Base-by-base conservation (phyloP, 2,113 vertebrate genomes). In the Nematolebias whitei region DNA sequence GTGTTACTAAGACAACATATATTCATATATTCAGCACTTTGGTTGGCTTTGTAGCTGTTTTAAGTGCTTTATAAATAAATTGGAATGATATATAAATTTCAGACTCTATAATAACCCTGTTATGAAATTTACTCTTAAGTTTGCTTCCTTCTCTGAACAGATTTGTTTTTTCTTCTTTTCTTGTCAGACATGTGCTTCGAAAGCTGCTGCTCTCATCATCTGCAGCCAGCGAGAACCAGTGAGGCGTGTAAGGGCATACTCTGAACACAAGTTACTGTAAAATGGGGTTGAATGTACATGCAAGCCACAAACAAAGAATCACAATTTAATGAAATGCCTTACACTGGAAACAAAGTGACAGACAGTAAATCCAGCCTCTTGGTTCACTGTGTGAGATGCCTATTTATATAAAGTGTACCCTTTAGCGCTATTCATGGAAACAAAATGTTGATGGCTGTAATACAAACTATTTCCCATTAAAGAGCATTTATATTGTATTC, bases 141-240 rank as follows among this genome's bases (percentile, higher is more conserved):
- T 45, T 44, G 44, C 24, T 18, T 44, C 11, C 19, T 12, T 47
- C n/a, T 13, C 43, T n/a, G 29, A 26, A 61, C 19, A 16, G 44
- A 48, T 48, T 22, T 61, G 58, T 35, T 61, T 44, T 6, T 61
- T 58, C 15, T 49, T 62, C n/a, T 43, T 11, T 19, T 12, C 45
- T 49, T 62, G 45, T 23, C 26, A 62, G 58, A 61, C 44, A 48
- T 48, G 9, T 56, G 59, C 45, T 19, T 62, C 38, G 45, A 35
- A 63, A 50, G 43, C 47, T 50, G 19, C 26, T 61, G 20, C 20
- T 32, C 13, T 50, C 14, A 9, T 62, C 45, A 40, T 32, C 35
- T 50, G 18, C 20, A 19, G 26, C 60, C 20, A 50, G 10, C 11
- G 22, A 50, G 15, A 63, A 40, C 47, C 32, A 63, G 60, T 40